Base-by-base conservation (phyloP, 2,113 vertebrate genomes). In the Tachuris rubrigastra region DNA sequence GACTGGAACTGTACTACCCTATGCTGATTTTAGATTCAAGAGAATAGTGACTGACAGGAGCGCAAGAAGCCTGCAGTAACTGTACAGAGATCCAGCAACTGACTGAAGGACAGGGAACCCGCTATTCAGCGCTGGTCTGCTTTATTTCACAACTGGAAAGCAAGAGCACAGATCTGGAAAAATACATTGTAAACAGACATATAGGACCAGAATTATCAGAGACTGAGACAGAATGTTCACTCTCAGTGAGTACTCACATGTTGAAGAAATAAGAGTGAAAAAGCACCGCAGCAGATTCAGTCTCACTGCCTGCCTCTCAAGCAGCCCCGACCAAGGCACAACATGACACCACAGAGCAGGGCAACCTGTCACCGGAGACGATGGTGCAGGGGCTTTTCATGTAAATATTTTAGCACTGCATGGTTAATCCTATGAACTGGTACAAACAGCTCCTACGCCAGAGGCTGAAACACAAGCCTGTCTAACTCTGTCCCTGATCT, bases 351-450 rank as follows among this genome's bases (percentile, higher is more conserved):
- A 76, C 60, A 37, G 63, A 81, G 52, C 75, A 84, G 75, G 90
- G 95, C 87, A 91, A 60, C 79, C 62, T 1, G 88, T 85, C 96
- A 96, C 78, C 60, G 2, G 62, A 98, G 95, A 96, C 7, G 80
- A 66, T 7, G 41, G 63, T 24, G 87, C 92, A 90, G 62, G 85
- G 76, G 31, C 85, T 92, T 73, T 42, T 28, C 63, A 87, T 28
- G 83, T 95, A 97, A 98, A 97, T 96, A 98, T 96, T 97, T 98
- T 25, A 97, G 78, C 85, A 91, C 14, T 84, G 89, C 58, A 65
- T 90, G 79, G 55, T 94, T 97, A 95, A 96, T 96, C 93, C 92
- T 53, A 78, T 56, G 72, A 95, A 71, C 44, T 55, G 30, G 78
- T 95, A 94, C 93, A 96, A 97, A 87, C 85, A 78, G 95, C 91